phyloP scores from a whole-genome alignment of 1,140 invertebrate species.

The Panulirus ornatus region DNA sequence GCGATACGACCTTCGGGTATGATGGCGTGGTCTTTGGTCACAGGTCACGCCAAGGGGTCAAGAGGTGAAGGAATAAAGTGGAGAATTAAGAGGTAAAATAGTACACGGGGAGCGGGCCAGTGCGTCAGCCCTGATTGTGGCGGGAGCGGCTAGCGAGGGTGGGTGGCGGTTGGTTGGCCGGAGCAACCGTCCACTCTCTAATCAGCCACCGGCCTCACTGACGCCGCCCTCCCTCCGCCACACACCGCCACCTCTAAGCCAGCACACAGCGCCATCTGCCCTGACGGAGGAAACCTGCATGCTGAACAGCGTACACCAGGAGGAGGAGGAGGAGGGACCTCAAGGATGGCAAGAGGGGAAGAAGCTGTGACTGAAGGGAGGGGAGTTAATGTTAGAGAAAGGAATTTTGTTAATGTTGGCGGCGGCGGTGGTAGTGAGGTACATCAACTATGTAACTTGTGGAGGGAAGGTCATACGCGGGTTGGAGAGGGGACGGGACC shows the following conservation, averaged over 20 bases:
- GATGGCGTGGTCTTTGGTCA: too few species aligned
- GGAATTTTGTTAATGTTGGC: neutral
- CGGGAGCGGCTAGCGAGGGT: too few species aligned
- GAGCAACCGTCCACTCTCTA: neutral
- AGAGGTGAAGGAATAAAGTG: too few species aligned
- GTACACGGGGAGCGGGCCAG: too few species aligned
- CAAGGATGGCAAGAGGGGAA: neutral
- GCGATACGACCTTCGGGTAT: too few species aligned
- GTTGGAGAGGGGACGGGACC: neutral
- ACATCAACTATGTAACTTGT: constrained; percentile 2
- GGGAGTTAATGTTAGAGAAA: constrained; percentile 28
- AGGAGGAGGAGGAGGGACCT: neutral
- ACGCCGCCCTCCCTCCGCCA: neutral
- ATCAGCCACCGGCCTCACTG: neutral
- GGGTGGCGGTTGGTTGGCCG: too few species aligned
- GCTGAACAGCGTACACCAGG: neutral
- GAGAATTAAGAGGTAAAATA: too few species aligned
- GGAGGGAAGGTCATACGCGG: neutral
- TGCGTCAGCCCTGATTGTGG: too few species aligned
- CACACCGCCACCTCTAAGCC: neutral
- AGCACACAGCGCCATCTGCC: neutral
- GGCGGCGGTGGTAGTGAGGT: neutral
- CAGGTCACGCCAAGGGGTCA: too few species aligned
- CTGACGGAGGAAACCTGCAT: neutral
- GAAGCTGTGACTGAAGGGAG: neutral